These are phyloP conservation scores for Setipinna tenuifilis DNA, from an alignment of 2,797 vertebrate genomes.

Conservation along the genomic window DNA sequence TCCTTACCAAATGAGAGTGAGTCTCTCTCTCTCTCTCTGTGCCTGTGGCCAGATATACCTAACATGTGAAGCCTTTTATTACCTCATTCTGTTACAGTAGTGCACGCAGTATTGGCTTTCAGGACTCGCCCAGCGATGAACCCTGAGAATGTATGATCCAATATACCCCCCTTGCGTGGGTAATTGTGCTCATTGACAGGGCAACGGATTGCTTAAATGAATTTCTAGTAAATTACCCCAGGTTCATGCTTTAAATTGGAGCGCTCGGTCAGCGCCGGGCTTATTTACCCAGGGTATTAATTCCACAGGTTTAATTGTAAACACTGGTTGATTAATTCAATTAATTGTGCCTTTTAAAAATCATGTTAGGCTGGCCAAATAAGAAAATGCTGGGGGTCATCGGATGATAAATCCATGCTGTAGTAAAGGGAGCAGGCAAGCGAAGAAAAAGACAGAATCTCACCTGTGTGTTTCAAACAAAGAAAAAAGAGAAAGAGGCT, in stretches of 20 bases:
- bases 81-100: constrained; percentile 19
- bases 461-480: neutral
- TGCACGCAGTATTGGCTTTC: constrained; percentile 51
- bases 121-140: constrained; percentile 49
- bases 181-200: constrained; percentile 45
- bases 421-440: neutral
- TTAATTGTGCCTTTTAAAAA: constrained; percentile 49
- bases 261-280: constrained; percentile 40
- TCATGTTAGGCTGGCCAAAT: constrained; percentile 44
- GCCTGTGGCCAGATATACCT: neutral
- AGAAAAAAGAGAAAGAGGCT: constrained; percentile 33
- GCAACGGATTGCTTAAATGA: constrained; percentile 48
- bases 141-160: constrained; percentile 52
- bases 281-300: constrained; percentile 49
- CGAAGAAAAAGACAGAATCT: constrained; percentile 26
- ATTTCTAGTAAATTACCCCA: constrained; percentile 45
- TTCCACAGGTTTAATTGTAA: constrained; percentile 50
- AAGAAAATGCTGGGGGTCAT: constrained; percentile 13
- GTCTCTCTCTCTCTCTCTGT: too few species aligned
- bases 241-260: constrained; percentile 41
- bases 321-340: constrained; percentile 48
- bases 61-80: neutral
- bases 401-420: constrained; percentile 41
- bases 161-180: constrained; percentile 45
- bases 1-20: neutral